These are phyloP conservation scores for Tetranychus urticae DNA, from an alignment of 1,140 invertebrate species.

Conservation along the genomic window DNA sequence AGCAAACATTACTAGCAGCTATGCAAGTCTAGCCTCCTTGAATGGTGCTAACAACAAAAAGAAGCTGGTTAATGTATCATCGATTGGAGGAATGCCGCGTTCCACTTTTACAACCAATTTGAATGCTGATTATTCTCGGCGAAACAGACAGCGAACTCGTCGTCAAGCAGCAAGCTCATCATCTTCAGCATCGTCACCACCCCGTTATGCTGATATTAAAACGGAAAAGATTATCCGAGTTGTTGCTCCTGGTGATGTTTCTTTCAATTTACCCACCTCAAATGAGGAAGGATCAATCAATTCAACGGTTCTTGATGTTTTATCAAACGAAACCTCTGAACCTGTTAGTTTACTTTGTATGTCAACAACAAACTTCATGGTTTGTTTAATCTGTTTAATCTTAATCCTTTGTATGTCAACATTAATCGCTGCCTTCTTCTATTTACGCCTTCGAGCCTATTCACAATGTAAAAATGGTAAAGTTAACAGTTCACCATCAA, in stretches of 20 bases:
- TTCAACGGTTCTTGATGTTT: conserved; percentile 22
- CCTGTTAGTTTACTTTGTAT: conserved; percentile 47
- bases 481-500: background rate
- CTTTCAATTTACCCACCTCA: conserved; percentile 49
- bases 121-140: background rate
- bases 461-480: background rate
- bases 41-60: background rate
- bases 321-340: conserved; percentile 6
- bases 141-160: too few species aligned
- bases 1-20: background rate
- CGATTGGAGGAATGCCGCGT: background rate
- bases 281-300: conserved; percentile 54
- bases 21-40: background rate
- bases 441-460: conserved; percentile 40
- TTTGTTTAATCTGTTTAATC: conserved; percentile 64
- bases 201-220: conserved; percentile 39
- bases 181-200: conserved; percentile 35
- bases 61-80: background rate
- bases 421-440: conserved; percentile 67
- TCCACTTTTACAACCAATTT: background rate
- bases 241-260: conserved; percentile 73
- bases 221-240: conserved; percentile 73
- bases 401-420: conserved; percentile 67
- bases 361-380: conserved; percentile 72
- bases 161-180: conserved; percentile 1